These are phyloP conservation scores for Tetramorium simillimum DNA, from an alignment of 1,140 invertebrate genomes.

Conservation along the genomic window DNA sequence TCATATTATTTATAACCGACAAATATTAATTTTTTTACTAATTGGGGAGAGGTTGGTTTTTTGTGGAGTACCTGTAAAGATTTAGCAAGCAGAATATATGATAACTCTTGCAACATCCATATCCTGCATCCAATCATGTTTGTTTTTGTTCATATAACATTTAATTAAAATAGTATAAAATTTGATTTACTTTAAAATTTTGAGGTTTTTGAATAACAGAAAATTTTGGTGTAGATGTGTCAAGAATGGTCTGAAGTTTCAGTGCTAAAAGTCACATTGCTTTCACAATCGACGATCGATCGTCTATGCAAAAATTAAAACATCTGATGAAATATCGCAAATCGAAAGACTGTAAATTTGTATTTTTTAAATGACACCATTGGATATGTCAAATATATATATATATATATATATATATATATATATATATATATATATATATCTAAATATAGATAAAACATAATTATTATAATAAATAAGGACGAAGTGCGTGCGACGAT, in stretches of 20 bases:
- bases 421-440: slow-evolving; percentile 1
- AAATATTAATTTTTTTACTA: slow-evolving; percentile 6
- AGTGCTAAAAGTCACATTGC: neutral
- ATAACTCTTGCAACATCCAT: slow-evolving; percentile 66
- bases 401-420: slow-evolving; percentile 3
- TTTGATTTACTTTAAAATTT: slow-evolving; percentile 53
- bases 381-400: neutral
- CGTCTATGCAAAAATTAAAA: neutral
- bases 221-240: slow-evolving; percentile 19
- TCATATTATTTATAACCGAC: slow-evolving; percentile 1
- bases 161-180: neutral
- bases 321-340: neutral
- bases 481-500: neutral
- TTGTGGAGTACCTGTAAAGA: slow-evolving; percentile 58
- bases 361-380: neutral
- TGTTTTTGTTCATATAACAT: neutral
- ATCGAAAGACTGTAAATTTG: neutral
- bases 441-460: neutral
- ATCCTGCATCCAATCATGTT: slow-evolving; percentile 66
- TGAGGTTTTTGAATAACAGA: slow-evolving; percentile 7
- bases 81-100: slow-evolving; percentile 50
- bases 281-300: slow-evolving; percentile 8
- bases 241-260: slow-evolving; percentile 10
- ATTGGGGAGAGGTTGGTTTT: neutral
- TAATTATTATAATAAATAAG: neutral